Evolutionary conservation across 2,113 vertebrate species (phyloP).

Genomic region (Grallaria varia): DNA sequence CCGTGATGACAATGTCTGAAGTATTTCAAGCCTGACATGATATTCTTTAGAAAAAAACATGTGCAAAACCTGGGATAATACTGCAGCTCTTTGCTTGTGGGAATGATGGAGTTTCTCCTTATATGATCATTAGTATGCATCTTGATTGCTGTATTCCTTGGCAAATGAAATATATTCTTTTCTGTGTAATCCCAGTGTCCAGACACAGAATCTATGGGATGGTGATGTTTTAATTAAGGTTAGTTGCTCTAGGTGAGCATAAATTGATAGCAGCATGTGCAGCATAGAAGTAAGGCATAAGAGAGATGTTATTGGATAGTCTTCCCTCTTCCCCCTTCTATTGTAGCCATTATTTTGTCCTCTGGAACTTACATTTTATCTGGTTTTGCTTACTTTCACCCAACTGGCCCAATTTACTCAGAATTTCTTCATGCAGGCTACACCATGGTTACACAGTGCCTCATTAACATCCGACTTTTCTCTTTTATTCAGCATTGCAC

Average conservation of each 20-base stretch:
- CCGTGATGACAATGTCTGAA: not conserved
- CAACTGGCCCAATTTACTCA: not conserved
- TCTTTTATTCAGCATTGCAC: not conserved
- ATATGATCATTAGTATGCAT: not conserved
- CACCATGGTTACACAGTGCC: not conserved
- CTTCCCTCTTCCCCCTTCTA: not conserved
- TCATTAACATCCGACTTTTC: not conserved
- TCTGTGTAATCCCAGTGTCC: not conserved
- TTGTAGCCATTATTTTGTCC: not conserved
- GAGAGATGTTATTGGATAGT: not conserved
- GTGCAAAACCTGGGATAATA: not conserved
- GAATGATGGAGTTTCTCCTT: not conserved
- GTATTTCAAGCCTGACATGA: not conserved
- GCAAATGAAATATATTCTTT: not conserved
- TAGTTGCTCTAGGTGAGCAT: not conserved
- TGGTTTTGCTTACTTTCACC: not conserved
- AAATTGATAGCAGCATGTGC: not conserved
- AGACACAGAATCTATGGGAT: not conserved
- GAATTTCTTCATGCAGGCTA: not conserved
- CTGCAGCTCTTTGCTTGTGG: not conserved
- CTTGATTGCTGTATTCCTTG: not conserved
- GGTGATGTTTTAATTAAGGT: not conserved
- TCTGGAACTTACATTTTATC: not conserved
- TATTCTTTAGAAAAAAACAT: not conserved
- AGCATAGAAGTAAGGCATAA: not conserved